phyloP scores from a whole-genome alignment of 2,113 vertebrate species.

The Suricata suricatta region DNA sequence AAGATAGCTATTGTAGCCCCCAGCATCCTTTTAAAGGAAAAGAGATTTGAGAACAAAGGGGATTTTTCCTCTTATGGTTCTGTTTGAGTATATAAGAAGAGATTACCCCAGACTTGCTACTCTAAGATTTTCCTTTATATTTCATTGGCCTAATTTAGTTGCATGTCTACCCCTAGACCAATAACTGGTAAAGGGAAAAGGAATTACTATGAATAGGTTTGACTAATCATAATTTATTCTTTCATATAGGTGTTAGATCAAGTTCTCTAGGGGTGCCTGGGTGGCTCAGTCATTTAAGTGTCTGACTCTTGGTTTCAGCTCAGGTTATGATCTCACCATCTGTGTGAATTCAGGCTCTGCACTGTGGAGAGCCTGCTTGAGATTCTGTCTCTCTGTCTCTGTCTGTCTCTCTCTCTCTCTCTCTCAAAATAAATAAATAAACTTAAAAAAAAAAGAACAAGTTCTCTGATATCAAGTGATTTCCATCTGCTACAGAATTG shows the following conservation, averaged over 20 bases:
- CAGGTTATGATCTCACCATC: no score
- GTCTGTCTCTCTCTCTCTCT: no score
- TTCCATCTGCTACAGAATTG: slow-evolving; percentile 9
- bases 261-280: background rate
- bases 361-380: no score
- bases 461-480: background rate
- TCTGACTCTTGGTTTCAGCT: no score
- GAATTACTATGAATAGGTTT: slow-evolving; percentile 7
- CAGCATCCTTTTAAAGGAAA: background rate
- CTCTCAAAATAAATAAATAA: no score
- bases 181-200: slow-evolving; percentile 12
- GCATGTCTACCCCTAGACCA: background rate
- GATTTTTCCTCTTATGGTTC: background rate
- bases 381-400: no score
- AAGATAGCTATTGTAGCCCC: background rate
- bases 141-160: background rate
- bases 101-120: background rate
- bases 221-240: background rate
- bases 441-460: no score
- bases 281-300: no score
- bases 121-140: slow-evolving; percentile 1
- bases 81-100: slow-evolving; percentile 10
- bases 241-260: slow-evolving; percentile 13
- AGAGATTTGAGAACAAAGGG: background rate
- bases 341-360: no score